These are phyloP conservation scores for Gymnocephalus cernua DNA, from an alignment of 2,113 vertebrate genomes.

Conservation along the genomic window DNA sequence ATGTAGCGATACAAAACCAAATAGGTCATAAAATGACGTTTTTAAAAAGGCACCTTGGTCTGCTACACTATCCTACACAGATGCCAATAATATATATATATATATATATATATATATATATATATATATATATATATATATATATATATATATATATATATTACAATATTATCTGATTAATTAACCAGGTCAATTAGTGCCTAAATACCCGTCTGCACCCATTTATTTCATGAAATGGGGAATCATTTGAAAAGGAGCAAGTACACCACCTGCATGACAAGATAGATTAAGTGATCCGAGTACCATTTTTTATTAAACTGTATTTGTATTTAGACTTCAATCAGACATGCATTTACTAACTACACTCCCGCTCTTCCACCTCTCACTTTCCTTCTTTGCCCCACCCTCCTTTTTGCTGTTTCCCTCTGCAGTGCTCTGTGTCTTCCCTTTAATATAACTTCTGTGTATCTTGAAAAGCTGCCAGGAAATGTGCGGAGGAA, in stretches of 20 bases:
- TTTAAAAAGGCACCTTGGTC: constrained; percentile 27
- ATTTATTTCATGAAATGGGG: neutral
- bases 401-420: constrained; percentile 42
- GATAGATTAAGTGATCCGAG: constrained; percentile 5
- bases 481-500: constrained; percentile 65
- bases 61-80: neutral
- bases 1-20: constrained; percentile 33
- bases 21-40: constrained; percentile 35
- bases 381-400: constrained; percentile 37
- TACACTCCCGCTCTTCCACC: constrained; percentile 17
- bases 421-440: constrained; percentile 66
- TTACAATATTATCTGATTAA: neutral
- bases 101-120: no score
- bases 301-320: neutral
- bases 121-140: no score
- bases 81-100: neutral
- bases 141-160: neutral
- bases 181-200: neutral
- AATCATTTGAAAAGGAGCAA: constrained; percentile 5
- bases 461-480: constrained; percentile 73
- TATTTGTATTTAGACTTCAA: constrained; percentile 37
- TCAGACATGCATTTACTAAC: constrained; percentile 30
- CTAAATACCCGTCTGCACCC: neutral
- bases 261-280: constrained; percentile 9
- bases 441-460: constrained; percentile 70